Evolutionary conservation across 2,888 invertebrate genomes (phyloP).

Genomic region (Rugalucina vietnamica): DNA sequence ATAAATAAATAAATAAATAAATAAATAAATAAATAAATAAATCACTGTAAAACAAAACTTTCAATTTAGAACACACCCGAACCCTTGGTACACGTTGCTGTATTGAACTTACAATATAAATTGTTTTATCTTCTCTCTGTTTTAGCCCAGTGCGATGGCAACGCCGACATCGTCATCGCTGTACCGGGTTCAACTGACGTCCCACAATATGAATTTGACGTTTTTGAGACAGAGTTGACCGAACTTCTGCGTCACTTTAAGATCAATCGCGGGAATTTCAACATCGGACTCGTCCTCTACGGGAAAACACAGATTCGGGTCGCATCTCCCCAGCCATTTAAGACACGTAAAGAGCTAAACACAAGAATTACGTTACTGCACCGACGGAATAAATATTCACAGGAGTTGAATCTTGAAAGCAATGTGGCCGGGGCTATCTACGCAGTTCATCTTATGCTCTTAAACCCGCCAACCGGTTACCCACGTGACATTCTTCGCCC

Average conservation of each 20-base stretch:
- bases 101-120: no score
- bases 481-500: conserved; percentile 14
- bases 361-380: background rate
- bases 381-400: background rate
- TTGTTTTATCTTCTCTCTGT: background rate
- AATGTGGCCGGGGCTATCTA: conserved; percentile 14
- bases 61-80: no score
- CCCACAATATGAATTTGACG: conserved; percentile 26
- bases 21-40: no score
- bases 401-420: conserved; percentile 4
- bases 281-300: conserved; percentile 44
- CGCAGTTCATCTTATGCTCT: conserved; percentile 30
- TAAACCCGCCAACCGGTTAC: conserved; percentile 27
- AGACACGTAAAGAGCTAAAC: conserved; percentile 20
- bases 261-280: conserved; percentile 26
- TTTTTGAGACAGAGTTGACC: conserved; percentile 19
- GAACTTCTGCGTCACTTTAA: conserved; percentile 28
- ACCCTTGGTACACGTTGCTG: no score
- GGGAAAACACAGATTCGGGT: conserved; percentile 27
- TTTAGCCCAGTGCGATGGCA: conserved; percentile 24
- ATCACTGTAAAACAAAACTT: no score
- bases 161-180: conserved; percentile 39
- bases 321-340: conserved; percentile 44
- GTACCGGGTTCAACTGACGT: conserved; percentile 37
- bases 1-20: no score